These are phyloP conservation scores for Hepsetus odoe DNA, from an alignment of 2,113 vertebrate genomes.

Conservation along the genomic window DNA sequence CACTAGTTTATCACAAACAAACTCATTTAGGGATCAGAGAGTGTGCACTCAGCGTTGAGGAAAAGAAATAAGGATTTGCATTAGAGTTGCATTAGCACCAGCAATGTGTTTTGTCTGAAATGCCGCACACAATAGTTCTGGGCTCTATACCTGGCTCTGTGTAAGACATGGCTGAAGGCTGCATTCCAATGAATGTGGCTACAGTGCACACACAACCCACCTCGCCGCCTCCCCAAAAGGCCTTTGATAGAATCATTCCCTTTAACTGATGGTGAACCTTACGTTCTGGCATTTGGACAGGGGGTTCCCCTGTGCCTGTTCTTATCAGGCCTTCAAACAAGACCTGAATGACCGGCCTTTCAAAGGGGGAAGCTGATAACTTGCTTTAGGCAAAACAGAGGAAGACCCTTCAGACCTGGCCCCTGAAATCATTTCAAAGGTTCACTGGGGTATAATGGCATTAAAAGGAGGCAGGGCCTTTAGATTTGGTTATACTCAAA, in stretches of 20 bases:
- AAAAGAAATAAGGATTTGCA: constrained; percentile 47
- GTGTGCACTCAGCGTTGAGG: constrained; percentile 33
- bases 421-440: constrained; percentile 51
- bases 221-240: constrained; percentile 19
- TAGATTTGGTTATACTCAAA: constrained; percentile 55
- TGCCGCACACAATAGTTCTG: constrained; percentile 27
- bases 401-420: constrained; percentile 42
- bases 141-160: constrained; percentile 40
- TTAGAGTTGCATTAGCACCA: constrained; percentile 46
- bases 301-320: constrained; percentile 42
- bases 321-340: constrained; percentile 59
- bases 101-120: constrained; percentile 48
- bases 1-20: constrained; percentile 63
- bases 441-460: constrained; percentile 51
- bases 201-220: constrained; percentile 23
- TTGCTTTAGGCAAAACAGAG: constrained; percentile 50
- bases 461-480: constrained; percentile 47
- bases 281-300: constrained; percentile 53
- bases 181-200: constrained; percentile 49
- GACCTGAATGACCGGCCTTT: constrained; percentile 55
- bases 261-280: constrained; percentile 61
- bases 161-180: constrained; percentile 31
- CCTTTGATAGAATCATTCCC: constrained; percentile 52
- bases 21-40: constrained; percentile 70
- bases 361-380: constrained; percentile 53